phyloP scores from a whole-genome alignment of 2,113 vertebrate genomes.

The Formicarius rufipectus region DNA sequence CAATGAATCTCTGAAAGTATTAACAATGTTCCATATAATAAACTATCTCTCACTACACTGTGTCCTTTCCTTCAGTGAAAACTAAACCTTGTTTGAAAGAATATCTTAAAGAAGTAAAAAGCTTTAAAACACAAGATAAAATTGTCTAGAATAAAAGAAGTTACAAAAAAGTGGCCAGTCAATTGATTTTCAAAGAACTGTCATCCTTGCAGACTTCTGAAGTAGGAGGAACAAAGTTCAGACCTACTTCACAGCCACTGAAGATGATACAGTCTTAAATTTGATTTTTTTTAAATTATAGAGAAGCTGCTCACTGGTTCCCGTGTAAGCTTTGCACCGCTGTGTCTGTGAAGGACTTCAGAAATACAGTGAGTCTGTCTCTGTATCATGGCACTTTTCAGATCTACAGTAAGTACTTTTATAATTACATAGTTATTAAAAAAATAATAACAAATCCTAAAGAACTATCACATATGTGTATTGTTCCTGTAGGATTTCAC shows the following conservation, averaged over 20 bases:
- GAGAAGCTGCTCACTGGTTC: background rate
- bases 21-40: background rate
- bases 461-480: background rate
- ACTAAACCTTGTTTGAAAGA: background rate
- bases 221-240: background rate
- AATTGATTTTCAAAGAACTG: background rate
- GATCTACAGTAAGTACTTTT: background rate
- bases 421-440: background rate
- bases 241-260: background rate
- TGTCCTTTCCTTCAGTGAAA: background rate
- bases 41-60: background rate
- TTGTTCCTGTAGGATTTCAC: background rate
- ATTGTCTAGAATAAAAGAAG: background rate
- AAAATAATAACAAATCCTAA: background rate
- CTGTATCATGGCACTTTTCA: background rate
- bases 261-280: background rate
- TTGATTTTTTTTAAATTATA: background rate
- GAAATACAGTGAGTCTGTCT: background rate
- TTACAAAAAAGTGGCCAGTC: background rate
- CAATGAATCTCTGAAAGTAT: background rate
- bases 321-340: background rate
- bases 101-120: background rate
- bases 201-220: background rate
- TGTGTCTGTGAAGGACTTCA: background rate
- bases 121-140: background rate